A percentile compares a stretch with the other conserved stretches of the same genome.
Evolutionary conservation across 2,113 vertebrate genomes (phyloP).

Genomic region (Ailuropoda melanoleuca): DNA sequence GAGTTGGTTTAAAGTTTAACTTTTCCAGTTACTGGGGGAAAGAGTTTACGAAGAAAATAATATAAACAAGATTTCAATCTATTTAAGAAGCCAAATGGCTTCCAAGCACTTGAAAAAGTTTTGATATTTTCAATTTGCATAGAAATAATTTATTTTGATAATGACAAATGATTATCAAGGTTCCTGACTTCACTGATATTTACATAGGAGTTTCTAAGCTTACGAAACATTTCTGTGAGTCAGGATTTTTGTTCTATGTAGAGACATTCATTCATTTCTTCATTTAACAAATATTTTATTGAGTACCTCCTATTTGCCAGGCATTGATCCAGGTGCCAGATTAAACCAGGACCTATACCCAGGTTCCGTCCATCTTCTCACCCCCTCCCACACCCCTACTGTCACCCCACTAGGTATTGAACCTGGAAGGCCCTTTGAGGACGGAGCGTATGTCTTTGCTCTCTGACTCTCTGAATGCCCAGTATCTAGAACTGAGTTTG

Average conservation of each 20-base stretch:
- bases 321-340: background rate
- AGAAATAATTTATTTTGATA: slow-evolving; percentile 24
- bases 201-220: background rate
- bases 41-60: background rate
- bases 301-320: background rate
- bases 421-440: background rate
- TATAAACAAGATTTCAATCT: background rate
- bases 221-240: background rate
- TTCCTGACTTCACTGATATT: background rate
- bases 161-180: background rate
- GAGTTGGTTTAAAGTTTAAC: slow-evolving; percentile 9
- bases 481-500: background rate
- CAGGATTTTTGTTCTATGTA: slow-evolving; percentile 13
- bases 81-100: background rate
- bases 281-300: background rate
- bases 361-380: background rate
- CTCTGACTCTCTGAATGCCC: background rate
- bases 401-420: background rate
- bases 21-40: background rate
- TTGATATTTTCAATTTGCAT: slow-evolving; percentile 17
- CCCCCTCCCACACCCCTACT: accelerated
- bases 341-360: background rate
- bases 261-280: background rate
- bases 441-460: background rate
- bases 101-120: slow-evolving; percentile 19